Base-by-base conservation (phyloP, 2,888 invertebrate genomes). In the Drosophila aldrichi region DNA sequence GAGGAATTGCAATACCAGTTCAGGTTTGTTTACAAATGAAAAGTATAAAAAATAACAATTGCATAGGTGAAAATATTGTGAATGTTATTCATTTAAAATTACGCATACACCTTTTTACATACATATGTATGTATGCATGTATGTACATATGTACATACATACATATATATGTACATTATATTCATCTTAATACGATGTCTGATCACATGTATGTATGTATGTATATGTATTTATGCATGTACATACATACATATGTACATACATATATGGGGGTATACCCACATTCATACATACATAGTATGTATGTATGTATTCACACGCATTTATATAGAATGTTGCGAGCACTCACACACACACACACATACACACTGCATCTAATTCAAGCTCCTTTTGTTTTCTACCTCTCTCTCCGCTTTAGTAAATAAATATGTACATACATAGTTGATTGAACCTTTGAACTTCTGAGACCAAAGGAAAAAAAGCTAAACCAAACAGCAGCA, bases 1-100 rank as follows among this genome's bases (percentile, higher is more conserved):
- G 70, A 74, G 70, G 16, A 70, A 77, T 20, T 9, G 46, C 2
- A 16, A 9, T 14, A n/a, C 20, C 46, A 46, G 34, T 36, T 49
- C 20, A 57, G 29, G 36, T 70, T 62, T 74, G 69, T 69, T 74
- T 60, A 69, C 70, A 66, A 70, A 65, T 38, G 52, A 62, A 70
- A 62, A 63, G 63, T 49, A 74, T 63, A 73, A 67, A 59, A 59
- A 74, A 74, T 74, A 54, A 44, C 32, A 79, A 60, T 61, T 52
- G 2, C 20, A 22, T 22, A 49, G 51, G 25, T 43, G 36, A 59
- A 57, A 62, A n/a, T 38, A 56, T 51, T 55, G 51, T 60, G 58
- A 59, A 58, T 25, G 29, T 41, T 40, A 0, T n/a, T 38, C 8
- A 3, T n/a, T 7, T 16, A n/a, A 16, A 16, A 38, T 38, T 38